A percentile compares a stretch with the other conserved stretches of the same genome.
Conservation (phyloP, 2,888 invertebrate genomes). For the Idaea straminata region DNA sequence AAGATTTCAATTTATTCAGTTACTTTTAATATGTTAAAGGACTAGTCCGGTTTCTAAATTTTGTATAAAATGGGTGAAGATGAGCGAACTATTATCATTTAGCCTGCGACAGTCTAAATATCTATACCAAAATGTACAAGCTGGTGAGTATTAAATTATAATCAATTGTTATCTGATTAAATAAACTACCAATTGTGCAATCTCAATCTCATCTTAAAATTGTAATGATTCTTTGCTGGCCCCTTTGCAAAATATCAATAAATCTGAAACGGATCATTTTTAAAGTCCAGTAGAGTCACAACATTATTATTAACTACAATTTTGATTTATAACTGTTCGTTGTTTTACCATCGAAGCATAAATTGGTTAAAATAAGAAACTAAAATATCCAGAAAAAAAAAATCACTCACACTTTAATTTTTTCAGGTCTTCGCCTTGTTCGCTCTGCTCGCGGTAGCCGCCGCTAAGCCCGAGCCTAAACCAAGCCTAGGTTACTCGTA, state of each 20-base stretch:
- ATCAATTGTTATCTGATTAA: neutral
- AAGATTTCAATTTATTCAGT: conserved; percentile 28
- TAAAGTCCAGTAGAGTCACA: no score
- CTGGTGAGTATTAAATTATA: conserved; percentile 26
- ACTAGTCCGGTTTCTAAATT: conserved; percentile 31
- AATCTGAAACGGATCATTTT: no score
- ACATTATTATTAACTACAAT: no score
- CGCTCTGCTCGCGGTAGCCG: conserved; percentile 29
- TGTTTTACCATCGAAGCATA: no score
- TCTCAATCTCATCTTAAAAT: neutral
- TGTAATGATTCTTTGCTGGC: neutral
- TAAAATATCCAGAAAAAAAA: neutral
- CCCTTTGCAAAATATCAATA: no score
- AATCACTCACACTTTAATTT: neutral
- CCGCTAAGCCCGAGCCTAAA: conserved; percentile 40
- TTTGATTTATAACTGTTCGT: no score
- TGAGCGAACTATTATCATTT: conserved; percentile 30
- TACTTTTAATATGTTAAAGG: conserved; percentile 18
- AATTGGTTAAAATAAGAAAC: no score
- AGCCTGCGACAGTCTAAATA: conserved; percentile 32
- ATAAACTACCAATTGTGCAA: neutral
- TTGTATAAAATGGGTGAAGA: conserved; percentile 33
- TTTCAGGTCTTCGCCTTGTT: neutral
- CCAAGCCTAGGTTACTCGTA: conserved; percentile 6
- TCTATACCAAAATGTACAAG: conserved; percentile 33